Base-by-base conservation (phyloP, 2,113 vertebrate genomes). In the Puntigrus tetrazona region DNA sequence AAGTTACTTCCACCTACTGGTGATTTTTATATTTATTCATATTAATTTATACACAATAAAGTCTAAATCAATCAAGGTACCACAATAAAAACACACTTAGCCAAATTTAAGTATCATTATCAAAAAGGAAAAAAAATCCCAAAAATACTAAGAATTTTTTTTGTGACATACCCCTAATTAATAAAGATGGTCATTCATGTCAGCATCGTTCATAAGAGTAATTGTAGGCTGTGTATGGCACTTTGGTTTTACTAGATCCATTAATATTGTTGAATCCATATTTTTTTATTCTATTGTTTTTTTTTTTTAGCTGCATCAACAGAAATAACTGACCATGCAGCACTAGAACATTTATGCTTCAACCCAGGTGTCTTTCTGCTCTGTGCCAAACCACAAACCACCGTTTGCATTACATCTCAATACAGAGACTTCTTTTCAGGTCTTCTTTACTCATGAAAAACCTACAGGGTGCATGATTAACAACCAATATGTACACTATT, bases 221-320 rank as follows among this genome's bases (percentile, higher is more conserved):
- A 41, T 70, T 41, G 36, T 41, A 47, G 13, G 13, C 45, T 43
- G 13, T 43, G 45, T 13, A 63, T 29, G 59, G 10, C n/a, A 14
- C n/a, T 43, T 55, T 43, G 69, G 22, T 14, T 25, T n/a, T 10
- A 43, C 38, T 70, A 36, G 34, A 4, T 70, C 31, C 63, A 20
- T 34, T 70, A 70, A 18, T 55, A 9, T 22, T 43, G 41, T 14
- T 72, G n/a, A 72, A 75, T 76, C 36, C 61, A 25, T 41, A n/a
- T 84, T 78, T 76, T 72, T 47, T 16, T 72, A 61, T 61, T 9
- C 76, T n/a, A 43, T 61, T 43, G 55, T 43, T 61, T 55, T 61
- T 78, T 27, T 47, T 47, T 50, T 50, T 2, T 2, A 41, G 76
- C 76, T 43, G 36, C 13, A 38, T 78, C n/a, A 61, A 78, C n/a